Percentiles rank a stretch among this genome's conserved stretches.
Conservation (phyloP, 2,797 vertebrate genomes). For the Leptodactylus fallax region DNA sequence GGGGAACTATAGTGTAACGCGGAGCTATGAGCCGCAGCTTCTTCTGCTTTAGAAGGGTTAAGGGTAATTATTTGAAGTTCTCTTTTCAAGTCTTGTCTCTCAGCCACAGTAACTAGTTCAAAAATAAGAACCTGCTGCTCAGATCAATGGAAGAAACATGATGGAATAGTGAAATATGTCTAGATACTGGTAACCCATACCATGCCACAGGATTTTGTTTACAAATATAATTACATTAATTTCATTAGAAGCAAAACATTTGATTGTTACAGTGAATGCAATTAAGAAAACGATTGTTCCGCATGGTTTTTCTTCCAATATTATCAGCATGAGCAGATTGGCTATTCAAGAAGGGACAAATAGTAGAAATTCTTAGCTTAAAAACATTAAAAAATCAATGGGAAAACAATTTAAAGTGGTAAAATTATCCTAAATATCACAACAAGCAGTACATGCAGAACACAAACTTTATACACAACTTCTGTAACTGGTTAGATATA, state of each 20-base stretch:
- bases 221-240: neutral
- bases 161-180: conserved; percentile 47
- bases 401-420: neutral
- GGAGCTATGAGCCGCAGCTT: conserved; percentile 15
- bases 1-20: conserved; percentile 24
- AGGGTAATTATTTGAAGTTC: conserved; percentile 61
- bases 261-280: conserved; percentile 5
- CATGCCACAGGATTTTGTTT: neutral
- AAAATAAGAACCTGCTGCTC: conserved; percentile 62
- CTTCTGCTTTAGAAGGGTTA: conserved; percentile 51
- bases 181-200: conserved; percentile 11
- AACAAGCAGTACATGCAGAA: neutral
- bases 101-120: conserved; percentile 59
- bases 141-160: conserved; percentile 46
- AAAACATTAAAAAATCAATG: neutral
- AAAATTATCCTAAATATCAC: neutral
- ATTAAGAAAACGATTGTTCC: neutral
- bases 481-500: neutral
- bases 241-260: conserved; percentile 12
- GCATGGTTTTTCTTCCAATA: neutral
- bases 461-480: neutral
- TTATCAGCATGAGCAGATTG: neutral
- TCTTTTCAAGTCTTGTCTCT: conserved; percentile 61
- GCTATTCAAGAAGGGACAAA: neutral
- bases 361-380: neutral